Evolutionary conservation across 1,140 invertebrate genomes (phyloP).

Genomic region (Melanaphis sacchari): DNA sequence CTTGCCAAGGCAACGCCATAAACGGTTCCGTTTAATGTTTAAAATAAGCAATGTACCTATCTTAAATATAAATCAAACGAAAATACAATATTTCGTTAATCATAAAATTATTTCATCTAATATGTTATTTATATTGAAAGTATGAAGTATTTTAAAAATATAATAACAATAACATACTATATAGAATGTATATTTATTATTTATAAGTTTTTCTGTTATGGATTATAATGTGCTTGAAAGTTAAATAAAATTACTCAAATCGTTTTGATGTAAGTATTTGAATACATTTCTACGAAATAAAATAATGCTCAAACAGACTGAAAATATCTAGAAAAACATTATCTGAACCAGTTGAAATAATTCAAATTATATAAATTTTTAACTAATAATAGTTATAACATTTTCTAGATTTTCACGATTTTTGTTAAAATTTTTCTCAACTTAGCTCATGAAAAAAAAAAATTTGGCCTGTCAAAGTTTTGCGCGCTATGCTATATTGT

Average conservation of each 20-base stretch:
- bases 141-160: not conserved
- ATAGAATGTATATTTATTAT: not conserved
- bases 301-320: not conserved
- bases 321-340: not conserved
- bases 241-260: not conserved
- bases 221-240: not conserved
- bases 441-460: too few relatives aligned
- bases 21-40: not conserved
- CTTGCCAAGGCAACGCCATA: not conserved
- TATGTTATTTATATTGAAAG: not conserved
- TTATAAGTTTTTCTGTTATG: not conserved
- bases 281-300: not conserved
- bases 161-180: not conserved
- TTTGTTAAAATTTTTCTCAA: too few relatives aligned
- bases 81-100: conserved; percentile 11
- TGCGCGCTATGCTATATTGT: too few relatives aligned
- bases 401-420: too few relatives aligned
- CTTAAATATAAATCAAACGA: not conserved
- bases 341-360: not conserved
- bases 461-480: too few relatives aligned
- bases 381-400: too few relatives aligned
- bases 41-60: conserved; percentile 2
- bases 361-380: too few relatives aligned
- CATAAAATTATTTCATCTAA: not conserved
- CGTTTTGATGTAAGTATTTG: not conserved